Conservation (phyloP, 2,113 vertebrate genomes). For the Poeciliopsis occidentalis region DNA sequence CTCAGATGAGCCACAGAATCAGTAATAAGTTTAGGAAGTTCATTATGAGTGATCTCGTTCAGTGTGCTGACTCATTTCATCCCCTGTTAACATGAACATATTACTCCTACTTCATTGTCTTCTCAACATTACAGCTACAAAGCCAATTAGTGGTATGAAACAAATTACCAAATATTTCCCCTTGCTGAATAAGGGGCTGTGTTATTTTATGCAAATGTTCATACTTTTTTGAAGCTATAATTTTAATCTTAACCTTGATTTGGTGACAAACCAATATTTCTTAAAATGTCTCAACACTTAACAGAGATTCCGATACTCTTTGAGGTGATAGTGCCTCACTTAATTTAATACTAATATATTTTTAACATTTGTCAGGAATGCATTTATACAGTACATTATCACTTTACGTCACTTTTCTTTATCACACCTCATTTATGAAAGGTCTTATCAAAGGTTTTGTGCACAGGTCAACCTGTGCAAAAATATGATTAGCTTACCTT, state of each 20-base stretch:
- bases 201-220: not conserved
- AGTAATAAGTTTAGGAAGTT: conserved; percentile 8
- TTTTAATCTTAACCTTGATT: too few species aligned
- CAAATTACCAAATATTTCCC: conserved; percentile 7
- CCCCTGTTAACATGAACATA: conserved; percentile 8
- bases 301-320: not conserved
- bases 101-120: conserved; percentile 15
- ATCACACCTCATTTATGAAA: too few species aligned
- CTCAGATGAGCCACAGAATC: not conserved
- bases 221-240: not conserved
- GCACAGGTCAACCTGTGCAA: too few species aligned
- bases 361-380: not conserved
- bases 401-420: not conserved
- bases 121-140: conserved; percentile 12
- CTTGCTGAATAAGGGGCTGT: not conserved
- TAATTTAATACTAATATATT: not conserved
- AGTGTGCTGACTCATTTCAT: conserved; percentile 1
- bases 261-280: too few species aligned
- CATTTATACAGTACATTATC: not conserved
- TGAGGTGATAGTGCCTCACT: not conserved
- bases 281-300: not conserved
- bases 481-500: too few species aligned
- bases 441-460: not conserved
- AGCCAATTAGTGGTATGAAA: conserved; percentile 14
- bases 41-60: conserved; percentile 5